These are phyloP conservation scores for Apodemus agrarius DNA, from an alignment of 2,797 vertebrate species.

Conservation along the genomic window DNA sequence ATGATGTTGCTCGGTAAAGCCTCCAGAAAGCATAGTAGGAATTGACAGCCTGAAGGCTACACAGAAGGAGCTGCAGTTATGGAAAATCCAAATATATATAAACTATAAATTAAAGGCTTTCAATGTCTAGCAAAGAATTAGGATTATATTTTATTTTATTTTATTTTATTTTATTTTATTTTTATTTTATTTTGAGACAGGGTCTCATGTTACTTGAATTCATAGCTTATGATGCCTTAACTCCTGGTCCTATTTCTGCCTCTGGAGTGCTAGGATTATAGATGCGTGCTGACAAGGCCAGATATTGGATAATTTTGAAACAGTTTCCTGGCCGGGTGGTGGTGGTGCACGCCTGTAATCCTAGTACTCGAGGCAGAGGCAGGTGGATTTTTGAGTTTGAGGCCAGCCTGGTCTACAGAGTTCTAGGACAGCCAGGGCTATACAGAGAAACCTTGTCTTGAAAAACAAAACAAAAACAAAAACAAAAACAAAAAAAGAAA, in stretches of 20 bases:
- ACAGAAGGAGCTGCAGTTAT: neutral
- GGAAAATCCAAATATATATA: conserved; percentile 41
- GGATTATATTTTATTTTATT: neutral
- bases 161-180: neutral
- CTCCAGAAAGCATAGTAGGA: neutral
- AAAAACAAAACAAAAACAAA: too few relatives aligned
- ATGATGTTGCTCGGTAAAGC: neutral
- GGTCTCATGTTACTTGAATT: neutral
- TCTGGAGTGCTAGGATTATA: neutral
- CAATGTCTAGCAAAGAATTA: conserved; percentile 41
- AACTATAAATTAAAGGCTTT: neutral
- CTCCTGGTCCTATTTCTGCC: neutral
- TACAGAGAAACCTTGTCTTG: too few relatives aligned
- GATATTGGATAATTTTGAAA: conserved; percentile 49
- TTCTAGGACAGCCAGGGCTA: too few relatives aligned
- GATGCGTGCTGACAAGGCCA: neutral
- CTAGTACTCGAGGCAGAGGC: too few relatives aligned
- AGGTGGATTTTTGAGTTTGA: too few relatives aligned
- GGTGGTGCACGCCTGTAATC: too few relatives aligned
- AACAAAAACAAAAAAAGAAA: too few relatives aligned
- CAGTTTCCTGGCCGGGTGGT: conserved; percentile 19
- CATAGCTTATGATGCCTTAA: neutral
- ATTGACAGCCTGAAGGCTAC: neutral
- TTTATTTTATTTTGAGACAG: neutral
- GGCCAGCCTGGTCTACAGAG: too few relatives aligned